Evolutionary conservation across 2,797 vertebrate species (phyloP).

Genomic region (Oceanodroma leucorhoa): DNA sequence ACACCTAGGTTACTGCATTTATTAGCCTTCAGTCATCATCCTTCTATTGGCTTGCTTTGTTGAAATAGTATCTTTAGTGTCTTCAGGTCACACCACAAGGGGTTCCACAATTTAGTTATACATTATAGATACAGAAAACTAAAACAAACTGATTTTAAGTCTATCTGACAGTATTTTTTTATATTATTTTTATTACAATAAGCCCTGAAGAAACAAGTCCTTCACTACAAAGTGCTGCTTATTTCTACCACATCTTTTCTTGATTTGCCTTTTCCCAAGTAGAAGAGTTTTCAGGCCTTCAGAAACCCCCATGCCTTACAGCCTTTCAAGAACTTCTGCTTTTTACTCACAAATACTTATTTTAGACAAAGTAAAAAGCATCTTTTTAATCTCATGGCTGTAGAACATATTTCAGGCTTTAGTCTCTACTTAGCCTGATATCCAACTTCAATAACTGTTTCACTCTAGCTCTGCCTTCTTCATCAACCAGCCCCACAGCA

Average conservation of each 20-base stretch:
- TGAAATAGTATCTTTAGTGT: neutral
- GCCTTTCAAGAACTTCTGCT: fast-evolving
- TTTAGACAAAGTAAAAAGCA: fast-evolving
- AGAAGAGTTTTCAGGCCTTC: neutral
- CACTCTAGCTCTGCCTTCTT: fast-evolving
- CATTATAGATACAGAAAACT: neutral
- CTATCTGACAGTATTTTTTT: neutral
- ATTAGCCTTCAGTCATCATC: neutral
- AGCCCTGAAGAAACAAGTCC: neutral
- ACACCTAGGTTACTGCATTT: neutral
- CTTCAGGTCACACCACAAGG: neutral
- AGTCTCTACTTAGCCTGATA: fast-evolving
- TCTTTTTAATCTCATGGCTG: fast-evolving
- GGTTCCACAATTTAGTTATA: neutral
- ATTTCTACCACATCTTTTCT: neutral
- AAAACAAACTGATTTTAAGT: neutral
- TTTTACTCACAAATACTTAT: fast-evolving
- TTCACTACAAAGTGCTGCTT: neutral
- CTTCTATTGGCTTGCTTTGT: neutral
- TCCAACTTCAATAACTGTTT: fast-evolving
- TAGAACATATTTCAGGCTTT: fast-evolving
- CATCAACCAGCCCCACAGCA: fast-evolving
- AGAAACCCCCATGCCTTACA: fast-evolving
- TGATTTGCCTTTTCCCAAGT: neutral
- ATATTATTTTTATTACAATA: neutral